These are phyloP conservation scores for Solenodon paradoxus DNA, from an alignment of 2,113 vertebrate species.

Conservation along the genomic window DNA sequence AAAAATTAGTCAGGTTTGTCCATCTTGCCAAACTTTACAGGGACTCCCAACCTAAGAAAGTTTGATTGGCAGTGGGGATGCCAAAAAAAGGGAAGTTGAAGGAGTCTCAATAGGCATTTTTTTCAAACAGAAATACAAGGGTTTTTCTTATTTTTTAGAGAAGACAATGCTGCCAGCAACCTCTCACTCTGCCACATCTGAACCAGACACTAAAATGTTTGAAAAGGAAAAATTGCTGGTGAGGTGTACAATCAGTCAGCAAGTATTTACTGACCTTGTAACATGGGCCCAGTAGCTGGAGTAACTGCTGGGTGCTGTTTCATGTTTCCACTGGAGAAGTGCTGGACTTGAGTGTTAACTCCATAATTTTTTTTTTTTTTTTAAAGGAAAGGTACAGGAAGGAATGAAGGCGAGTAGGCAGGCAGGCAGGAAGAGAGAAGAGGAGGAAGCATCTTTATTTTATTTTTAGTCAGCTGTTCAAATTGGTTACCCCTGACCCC, in stretches of 20 bases:
- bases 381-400: too few relatives aligned
- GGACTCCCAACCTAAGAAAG: background rate
- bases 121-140: background rate
- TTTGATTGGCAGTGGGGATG: background rate
- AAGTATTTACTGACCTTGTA: background rate
- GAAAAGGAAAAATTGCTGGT: constrained; percentile 5
- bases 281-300: background rate
- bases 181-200: constrained; percentile 17
- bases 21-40: background rate
- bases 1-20: background rate
- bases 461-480: too few relatives aligned
- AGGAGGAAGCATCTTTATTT: too few relatives aligned
- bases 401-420: too few relatives aligned
- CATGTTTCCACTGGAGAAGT: background rate
- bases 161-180: background rate
- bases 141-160: constrained; percentile 2
- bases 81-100: background rate
- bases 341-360: background rate
- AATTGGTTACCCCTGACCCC: too few relatives aligned
- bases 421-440: too few relatives aligned
- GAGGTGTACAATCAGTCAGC: background rate
- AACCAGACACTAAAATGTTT: background rate
- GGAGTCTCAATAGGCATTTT: background rate
- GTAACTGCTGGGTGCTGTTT: background rate
- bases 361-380: too few relatives aligned